Evolutionary conservation across 2,888 invertebrate species (phyloP), one percentile per base, ranked within the genome.

Genomic region (Eledona agricola): DNA sequence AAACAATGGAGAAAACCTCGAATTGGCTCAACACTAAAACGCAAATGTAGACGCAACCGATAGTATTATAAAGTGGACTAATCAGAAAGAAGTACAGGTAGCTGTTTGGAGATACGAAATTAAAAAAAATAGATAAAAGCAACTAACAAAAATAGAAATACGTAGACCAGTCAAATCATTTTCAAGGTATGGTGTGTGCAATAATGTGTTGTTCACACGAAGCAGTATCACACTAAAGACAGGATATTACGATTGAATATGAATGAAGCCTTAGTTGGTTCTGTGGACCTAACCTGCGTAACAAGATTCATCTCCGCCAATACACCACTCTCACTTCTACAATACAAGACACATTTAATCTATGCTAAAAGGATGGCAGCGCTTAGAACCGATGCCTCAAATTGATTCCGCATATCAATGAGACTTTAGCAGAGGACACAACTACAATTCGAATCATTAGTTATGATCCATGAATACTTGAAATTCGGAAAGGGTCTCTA

Each of bases 161-260:
- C n/a, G n/a, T n/a, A n/a, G n/a, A n/a, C n/a, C n/a, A n/a, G n/a
- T n/a, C n/a, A n/a, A n/a, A n/a, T n/a, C n/a, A n/a, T n/a, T n/a
- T n/a, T n/a, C n/a, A n/a, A n/a, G n/a, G n/a, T n/a, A n/a, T n/a
- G n/a, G n/a, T n/a, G n/a, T n/a, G n/a, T n/a, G n/a, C n/a, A n/a
- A n/a, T 51, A 31, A 29, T 29, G 53, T 54, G 49, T 54, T 42
- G 53, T 42, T 42, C 37, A 45, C 43, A 54, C 50, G 38, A 45
- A 54, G 49, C 54, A 50, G n/a, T n/a, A n/a, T n/a, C n/a, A n/a
- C 50, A 54, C 31, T 23, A 49, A 53, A 35, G 40, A 59, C 65
- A 66, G 70, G 69, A 70, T 69, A 68, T 69, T 70, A 65, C 69
- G 65, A 70, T 68, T 69, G 69, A 69, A 70, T 70, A 69, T 70